Base-by-base conservation (phyloP, 2,888 invertebrate genomes). In the Drosophila nigritarsus region DNA sequence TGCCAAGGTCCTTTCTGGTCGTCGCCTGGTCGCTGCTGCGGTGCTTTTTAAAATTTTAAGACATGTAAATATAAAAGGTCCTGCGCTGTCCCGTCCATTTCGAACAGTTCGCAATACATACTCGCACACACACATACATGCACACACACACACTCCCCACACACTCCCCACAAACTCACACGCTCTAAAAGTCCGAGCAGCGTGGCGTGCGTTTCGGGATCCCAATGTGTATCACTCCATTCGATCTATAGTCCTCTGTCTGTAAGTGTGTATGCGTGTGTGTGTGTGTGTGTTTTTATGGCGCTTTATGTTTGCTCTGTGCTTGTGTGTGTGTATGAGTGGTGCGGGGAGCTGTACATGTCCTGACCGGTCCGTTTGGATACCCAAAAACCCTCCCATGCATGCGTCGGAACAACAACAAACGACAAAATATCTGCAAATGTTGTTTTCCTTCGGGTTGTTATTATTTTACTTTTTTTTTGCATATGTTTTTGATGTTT, bases 41-140 rank as follows among this genome's bases (percentile, higher is more conserved):
- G 80, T 87, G 85, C 89, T 90, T 91, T 90, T 88, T 84, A 87
- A 83, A 90, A 85, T 87, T 84, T 90, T 87, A 90, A 90, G 87
- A 89, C 89, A 90, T 91, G 91, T 88, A 90, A 88, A 89, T 90
- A 87, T 86, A 85, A 89, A 84, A 87, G 84, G 84, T 88, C 89
- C 80, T 82, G 80, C 82, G 75, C 70, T 81, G 80, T 78, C 82
- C 60, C 54, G 54, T 34, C 65, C 71, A 62, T 51, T 48, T 54
- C 55, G 18, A 15, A 63, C 48, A 53, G n/a, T 18, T 30, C 36
- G 29, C 32, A 51, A 54, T 38, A 53, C 42, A 55, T 49, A 59
- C 54, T 29, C 40, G 34, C 15, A n/a, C 24, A 0, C 38, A 3
- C 48, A 27, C 60, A 53, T 32, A 38, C 29, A 29, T 15, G 13